Conservation (phyloP, 2,888 invertebrate species). For the Caenorhabditis macrosperma region DNA sequence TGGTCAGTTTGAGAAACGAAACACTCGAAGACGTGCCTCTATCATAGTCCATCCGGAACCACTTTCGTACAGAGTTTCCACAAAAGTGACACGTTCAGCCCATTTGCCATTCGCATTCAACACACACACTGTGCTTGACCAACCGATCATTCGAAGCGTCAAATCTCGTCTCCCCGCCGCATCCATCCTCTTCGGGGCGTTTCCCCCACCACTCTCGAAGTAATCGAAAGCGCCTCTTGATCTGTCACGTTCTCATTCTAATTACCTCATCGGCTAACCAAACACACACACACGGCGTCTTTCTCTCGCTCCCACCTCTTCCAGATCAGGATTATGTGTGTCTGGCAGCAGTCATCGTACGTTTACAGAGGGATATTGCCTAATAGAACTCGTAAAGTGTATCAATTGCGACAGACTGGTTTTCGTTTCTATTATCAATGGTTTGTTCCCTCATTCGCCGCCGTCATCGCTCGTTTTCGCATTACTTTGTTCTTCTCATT, state of each 20-base stretch:
- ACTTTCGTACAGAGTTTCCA: too few relatives aligned
- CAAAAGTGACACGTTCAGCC: too few relatives aligned
- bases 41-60: too few relatives aligned
- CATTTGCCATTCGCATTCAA: too few relatives aligned
- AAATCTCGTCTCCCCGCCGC: neutral
- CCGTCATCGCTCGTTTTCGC: slow-evolving; percentile 16
- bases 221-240: slow-evolving; percentile 30
- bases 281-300: slow-evolving; percentile 23
- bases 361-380: slow-evolving; percentile 49
- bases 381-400: slow-evolving; percentile 59
- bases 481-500: slow-evolving; percentile 52
- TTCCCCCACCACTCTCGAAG: slow-evolving; percentile 22
- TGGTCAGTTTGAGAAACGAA: too few relatives aligned
- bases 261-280: slow-evolving; percentile 41
- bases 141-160: slow-evolving; percentile 7
- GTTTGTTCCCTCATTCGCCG: slow-evolving; percentile 22
- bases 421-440: slow-evolving; percentile 49
- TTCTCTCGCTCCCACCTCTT: slow-evolving; percentile 18
- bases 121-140: neutral
- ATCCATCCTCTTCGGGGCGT: neutral
- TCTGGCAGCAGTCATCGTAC: slow-evolving; percentile 31
- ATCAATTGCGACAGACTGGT: slow-evolving; percentile 53
- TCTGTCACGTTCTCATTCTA: slow-evolving; percentile 3
- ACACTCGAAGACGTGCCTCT: too few relatives aligned
- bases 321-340: slow-evolving; percentile 43